Evolutionary conservation across 1,140 invertebrate genomes (phyloP), one percentile per base, ranked within the genome.

Genomic region (Panulirus ornatus): DNA sequence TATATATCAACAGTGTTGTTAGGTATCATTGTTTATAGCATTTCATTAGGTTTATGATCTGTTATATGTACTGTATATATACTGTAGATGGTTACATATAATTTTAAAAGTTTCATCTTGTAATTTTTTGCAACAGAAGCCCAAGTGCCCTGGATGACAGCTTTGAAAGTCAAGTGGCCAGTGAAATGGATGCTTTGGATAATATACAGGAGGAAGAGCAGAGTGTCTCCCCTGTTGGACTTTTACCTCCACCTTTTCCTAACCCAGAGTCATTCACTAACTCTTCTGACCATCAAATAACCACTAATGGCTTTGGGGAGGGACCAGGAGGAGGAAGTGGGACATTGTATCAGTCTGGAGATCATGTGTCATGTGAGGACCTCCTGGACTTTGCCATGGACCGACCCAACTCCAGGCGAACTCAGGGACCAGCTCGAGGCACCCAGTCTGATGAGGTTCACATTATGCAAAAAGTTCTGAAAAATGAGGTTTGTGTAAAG

Each of bases 331-430:
- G 92, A 6, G 93, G 93, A n/a, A 92, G 93, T 78, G 81, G 88
- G n/a, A 92, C 93, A 66, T 91, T 93, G 51, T 91, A 93, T 44
- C 92, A 93, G 36, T 93, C 93, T 86, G 87, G 94, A 22, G 97
- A 98, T 93, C 97, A 97, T 92, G 97, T 98, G 0, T 98, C 97
- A 81, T 98, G 98, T 93, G 97, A 98, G 94, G 98, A 99, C 95
- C 94, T 98, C 63, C 94, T 98, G 40, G 97, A 98, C 93, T 98
- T 98, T 94, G 97, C 97, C 8, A 96, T 97, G 93, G 96, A 97
- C 92, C 97, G 97, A 84, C 97, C 97, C 0, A 97, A 96, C 92
- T 94, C 94, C 3, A 93, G 94, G 75, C 93, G 95, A 84, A 95
- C 95, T 5, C 94, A 95, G 38, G 96, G 97, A 0, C 95, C 96